Percentiles rank a stretch among this genome's conserved stretches.
These are phyloP conservation scores for Augochlora pura DNA, from an alignment of 1,140 invertebrate genomes.

Conservation along the genomic window DNA sequence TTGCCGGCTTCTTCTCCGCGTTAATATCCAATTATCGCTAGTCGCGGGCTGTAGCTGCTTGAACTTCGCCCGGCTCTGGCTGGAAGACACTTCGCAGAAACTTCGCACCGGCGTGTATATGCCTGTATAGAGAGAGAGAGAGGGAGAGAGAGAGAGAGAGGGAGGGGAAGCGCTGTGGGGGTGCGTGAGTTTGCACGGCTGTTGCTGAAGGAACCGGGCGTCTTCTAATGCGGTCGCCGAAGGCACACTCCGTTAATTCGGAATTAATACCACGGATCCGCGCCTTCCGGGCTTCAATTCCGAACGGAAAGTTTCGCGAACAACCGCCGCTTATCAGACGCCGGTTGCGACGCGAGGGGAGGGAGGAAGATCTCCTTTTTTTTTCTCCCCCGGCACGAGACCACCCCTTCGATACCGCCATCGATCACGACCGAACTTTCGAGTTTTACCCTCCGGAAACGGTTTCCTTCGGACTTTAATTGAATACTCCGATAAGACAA, in stretches of 20 bases:
- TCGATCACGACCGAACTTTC: background rate
- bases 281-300: conserved; percentile 32
- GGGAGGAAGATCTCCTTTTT: too few relatives aligned
- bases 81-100: conserved; percentile 70
- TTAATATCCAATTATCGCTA: conserved; percentile 74
- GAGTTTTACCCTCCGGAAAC: too few relatives aligned
- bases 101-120: conserved; percentile 59
- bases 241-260: conserved; percentile 56
- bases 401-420: background rate
- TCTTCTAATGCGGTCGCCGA: conserved; percentile 23
- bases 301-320: conserved; percentile 37
- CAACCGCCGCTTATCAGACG: background rate
- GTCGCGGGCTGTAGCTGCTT: conserved; percentile 44
- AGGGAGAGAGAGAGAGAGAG: too few relatives aligned
- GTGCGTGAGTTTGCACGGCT: conserved; percentile 53
- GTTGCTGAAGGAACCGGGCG: conserved; percentile 15
- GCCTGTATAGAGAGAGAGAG: too few relatives aligned
- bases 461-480: too few relatives aligned
- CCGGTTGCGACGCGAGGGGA: too few relatives aligned
- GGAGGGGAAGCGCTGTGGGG: conserved; percentile 7
- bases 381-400: too few relatives aligned
- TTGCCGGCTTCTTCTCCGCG: conserved; percentile 51
- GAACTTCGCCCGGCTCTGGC: conserved; percentile 54
- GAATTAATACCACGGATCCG: conserved; percentile 46
- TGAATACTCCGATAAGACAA: too few relatives aligned